phyloP scores from a whole-genome alignment of 1,140 invertebrate genomes.

The Microvelia longipes region DNA sequence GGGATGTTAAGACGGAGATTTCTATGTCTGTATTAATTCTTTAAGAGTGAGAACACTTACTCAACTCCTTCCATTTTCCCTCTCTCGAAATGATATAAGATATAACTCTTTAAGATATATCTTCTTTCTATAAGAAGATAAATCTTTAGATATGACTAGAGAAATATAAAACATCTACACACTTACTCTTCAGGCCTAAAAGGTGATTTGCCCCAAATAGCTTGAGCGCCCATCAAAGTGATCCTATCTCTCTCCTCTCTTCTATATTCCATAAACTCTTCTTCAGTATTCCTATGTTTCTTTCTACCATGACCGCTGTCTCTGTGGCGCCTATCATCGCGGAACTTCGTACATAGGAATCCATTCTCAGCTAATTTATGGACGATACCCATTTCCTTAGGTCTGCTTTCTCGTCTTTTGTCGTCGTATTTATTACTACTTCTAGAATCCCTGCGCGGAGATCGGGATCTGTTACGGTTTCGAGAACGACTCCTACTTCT shows the following conservation, averaged over 20 bases:
- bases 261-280: conserved; percentile 29
- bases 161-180: not conserved
- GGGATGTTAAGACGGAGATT: too few species aligned
- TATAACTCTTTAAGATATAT: too few species aligned
- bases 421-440: not conserved
- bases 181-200: conserved; percentile 41
- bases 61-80: too few species aligned
- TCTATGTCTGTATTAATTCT: too few species aligned
- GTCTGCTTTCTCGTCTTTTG: not conserved
- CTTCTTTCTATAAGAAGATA: too few species aligned
- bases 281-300: conserved; percentile 10
- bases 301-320: not conserved
- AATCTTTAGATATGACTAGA: too few species aligned
- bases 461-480: not conserved
- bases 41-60: too few species aligned
- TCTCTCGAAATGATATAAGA: too few species aligned
- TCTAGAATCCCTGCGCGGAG: not conserved
- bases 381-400: not conserved
- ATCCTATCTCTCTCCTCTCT: conserved; percentile 54
- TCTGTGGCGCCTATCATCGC: not conserved
- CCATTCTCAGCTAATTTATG: not conserved
- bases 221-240: conserved; percentile 44
- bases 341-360: not conserved
- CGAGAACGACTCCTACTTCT: not conserved
- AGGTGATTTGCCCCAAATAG: conserved; percentile 59